These are phyloP conservation scores for Stegodyphus dumicola DNA, from an alignment of 1,140 invertebrate genomes.

Conservation along the genomic window DNA sequence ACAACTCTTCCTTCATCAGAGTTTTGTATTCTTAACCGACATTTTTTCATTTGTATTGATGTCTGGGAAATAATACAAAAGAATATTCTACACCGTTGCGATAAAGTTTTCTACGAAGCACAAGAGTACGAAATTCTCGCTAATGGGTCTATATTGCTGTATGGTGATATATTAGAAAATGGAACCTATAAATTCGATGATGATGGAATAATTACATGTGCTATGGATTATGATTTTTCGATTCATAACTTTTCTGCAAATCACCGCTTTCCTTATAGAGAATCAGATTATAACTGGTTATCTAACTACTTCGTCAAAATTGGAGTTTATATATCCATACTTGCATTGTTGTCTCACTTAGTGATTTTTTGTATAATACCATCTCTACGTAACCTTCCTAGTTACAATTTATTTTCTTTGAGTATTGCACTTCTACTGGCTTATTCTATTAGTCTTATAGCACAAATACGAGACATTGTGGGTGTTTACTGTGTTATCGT, in stretches of 20 bases:
- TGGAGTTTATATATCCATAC: conserved; percentile 69
- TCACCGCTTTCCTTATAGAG: no score
- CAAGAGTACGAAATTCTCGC: background rate
- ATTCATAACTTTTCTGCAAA: background rate
- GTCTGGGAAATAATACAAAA: background rate
- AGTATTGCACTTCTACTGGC: conserved; percentile 70
- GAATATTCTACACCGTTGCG: background rate
- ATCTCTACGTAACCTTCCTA: conserved; percentile 71
- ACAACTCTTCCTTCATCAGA: no score
- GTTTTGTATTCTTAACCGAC: no score
- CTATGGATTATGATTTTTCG: background rate
- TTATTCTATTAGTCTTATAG: conserved; percentile 70
- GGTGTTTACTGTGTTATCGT: conserved; percentile 66
- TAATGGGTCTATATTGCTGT: conserved; percentile 18
- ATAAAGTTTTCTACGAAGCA: background rate
- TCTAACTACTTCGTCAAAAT: conserved; percentile 69
- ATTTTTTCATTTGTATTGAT: background rate
- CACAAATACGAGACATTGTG: conserved; percentile 62
- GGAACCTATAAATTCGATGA: conserved; percentile 2
- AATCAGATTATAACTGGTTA: no score
- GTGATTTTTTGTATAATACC: conserved; percentile 69
- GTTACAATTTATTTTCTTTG: conserved; percentile 71
- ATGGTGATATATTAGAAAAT: background rate
- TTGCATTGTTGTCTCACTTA: conserved; percentile 70
- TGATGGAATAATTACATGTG: background rate